Evolutionary conservation across 2,797 vertebrate genomes (phyloP), one percentile per base, ranked within the genome.

Genomic region (Crenuchus spilurus): DNA sequence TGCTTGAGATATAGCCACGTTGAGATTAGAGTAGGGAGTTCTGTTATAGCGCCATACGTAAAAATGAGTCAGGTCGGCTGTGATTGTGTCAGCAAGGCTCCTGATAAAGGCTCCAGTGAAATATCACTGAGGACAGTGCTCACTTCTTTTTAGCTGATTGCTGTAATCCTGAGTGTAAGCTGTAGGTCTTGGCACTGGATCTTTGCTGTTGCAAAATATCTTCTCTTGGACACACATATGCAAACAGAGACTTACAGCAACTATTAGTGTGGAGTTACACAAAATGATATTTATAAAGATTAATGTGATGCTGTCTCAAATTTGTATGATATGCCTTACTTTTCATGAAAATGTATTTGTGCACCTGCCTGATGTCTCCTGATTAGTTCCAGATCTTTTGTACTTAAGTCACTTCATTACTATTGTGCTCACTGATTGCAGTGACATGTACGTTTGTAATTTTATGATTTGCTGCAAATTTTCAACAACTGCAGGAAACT

Each of bases 1-100:
- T 54, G 44, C 46, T 24, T 68, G 64, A 62, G 28, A 35, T 44
- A 67, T 61, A 57, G 24, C 48, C 64, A 63, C 22, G 31, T 30
- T 30, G 35, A 67, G 41, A 60, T 67, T 37, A 35, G 10, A 48
- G 24, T 20, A 9, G 18, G 57, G 24, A 20, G 63, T 48, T 33
- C 31, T 58, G 54, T 16, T 60, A 46, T 18, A 33, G 39, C 16
- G 8, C n/a, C 58, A 42, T 55, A 44, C 55, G 26, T 13, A 35
- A 41, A 39, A 72, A 60, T 24, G 35, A 14, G 46, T 54, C 70
- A 62, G 18, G 26, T 20, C 39, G 39, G 51, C 31, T 26, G 46
- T 44, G 35, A 72, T 52, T 63, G 35, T 4, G 2, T 33, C 14
- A 18, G 10, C 8, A 42, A 20, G 20, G 14, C 11, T 48, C n/a